Evolutionary conservation across 2,113 vertebrate species (phyloP), one percentile per base, ranked within the genome.

Genomic region (Bucco capensis): DNA sequence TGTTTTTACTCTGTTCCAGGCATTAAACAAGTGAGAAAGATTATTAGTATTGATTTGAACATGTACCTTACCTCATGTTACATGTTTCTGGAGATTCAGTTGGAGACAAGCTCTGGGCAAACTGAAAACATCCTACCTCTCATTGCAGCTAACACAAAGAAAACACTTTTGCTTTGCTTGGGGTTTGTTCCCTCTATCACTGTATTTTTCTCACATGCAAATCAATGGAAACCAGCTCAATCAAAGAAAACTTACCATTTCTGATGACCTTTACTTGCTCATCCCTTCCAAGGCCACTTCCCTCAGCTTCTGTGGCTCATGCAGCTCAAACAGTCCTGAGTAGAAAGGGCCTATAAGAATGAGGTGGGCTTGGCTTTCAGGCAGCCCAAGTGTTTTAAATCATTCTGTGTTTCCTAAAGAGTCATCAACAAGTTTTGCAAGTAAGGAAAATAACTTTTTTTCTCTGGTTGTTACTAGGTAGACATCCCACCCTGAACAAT

Each of bases 151-250:
- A 51, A 60, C 9, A 46, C 76, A 74, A 71, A 8, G 12, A 53
- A 3, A 4, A 1, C 5, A 1, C 1, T 14, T 49, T 46, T 33
- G 5, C 0, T 14, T 33, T 14, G 2, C 4, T 19, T 53, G 16
- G 1, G 17, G 5, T 54, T 80, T 65, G 5, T n/a, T 69, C 8
- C 10, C 9, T 14, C 7, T 21, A 13, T n/a, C 6, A 35, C 22
- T 3, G 0, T 17, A 28, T 16, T n/a, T 77, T 77, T 65, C 35
- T 22, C 38, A 66, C 12, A 6, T 12, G 3, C 8, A 72, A 91
- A 86, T 24, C 31, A 38, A 3, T 6, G 1, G 8, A 83, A 74
- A 49, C 4, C 12, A 66, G 4, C 12, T 40, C 17, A 47, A 2
- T 28, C 14, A 47, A n/a, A 88, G 2, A 42, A 56, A 50, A 56